Evolutionary conservation across 2,888 invertebrate species (phyloP), one percentile per base, ranked within the genome.

Genomic region (Pristionchus fissidentatus): DNA sequence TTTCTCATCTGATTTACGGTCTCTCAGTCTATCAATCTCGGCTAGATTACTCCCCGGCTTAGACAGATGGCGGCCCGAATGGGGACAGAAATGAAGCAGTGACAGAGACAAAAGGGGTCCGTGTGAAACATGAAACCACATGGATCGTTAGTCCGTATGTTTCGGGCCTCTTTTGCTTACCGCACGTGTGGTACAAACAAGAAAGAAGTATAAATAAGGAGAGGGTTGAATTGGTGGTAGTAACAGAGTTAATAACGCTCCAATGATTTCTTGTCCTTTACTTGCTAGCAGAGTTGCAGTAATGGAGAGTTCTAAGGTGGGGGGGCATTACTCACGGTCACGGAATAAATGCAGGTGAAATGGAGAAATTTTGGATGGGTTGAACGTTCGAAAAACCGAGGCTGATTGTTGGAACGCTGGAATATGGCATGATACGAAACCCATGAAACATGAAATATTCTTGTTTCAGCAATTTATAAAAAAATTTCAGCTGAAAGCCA

Each of bases 1-100:
- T n/a, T n/a, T n/a, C n/a, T n/a, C n/a, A n/a, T n/a, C 49, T 77
- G 75, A 77, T 77, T 77, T 77, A 77, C 49, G 32, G 75, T 77
- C 75, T 77, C 49, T 35, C 35, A 43, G 41, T 70, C 70, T 70
- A 70, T 70, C 70, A 70, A 70, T 70, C 70, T 70, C 41, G 70
- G 41, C 38, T 70, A 10, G 70, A 38, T 70, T 70, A 70, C 43
- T 13, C 70, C 70, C 41, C 70, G n/a, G n/a, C n/a, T n/a, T n/a
- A 49, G 49, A 19, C 13, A 77, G 75, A 77, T 49, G 75, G 75
- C 22, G 75, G 46, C 4, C 7, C 2, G 46, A 77, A 49, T 29
- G 75, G 32, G 10, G 35, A 32, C n/a, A 49, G 49, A 46, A 46
- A 73, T 29, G 38, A 41, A 70, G 43, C 22, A 26, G 41, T 41